A percentile compares a stretch with the other conserved stretches of the same genome.
These are phyloP conservation scores for Ctenoplectra terminalis DNA, from an alignment of 1,140 invertebrate genomes.

Conservation along the genomic window DNA sequence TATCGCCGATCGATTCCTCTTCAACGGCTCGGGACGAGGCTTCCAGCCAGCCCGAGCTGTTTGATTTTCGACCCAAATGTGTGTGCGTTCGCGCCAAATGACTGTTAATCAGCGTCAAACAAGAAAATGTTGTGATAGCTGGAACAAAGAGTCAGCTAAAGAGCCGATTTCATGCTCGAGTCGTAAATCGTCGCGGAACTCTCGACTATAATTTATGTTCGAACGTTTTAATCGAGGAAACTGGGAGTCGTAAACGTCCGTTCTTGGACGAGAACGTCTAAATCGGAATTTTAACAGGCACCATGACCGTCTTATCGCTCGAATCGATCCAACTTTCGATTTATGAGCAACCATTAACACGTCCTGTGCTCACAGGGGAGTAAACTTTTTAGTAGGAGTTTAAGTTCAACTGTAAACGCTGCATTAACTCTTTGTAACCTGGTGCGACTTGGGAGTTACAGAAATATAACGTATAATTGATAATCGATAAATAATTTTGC, in stretches of 20 bases:
- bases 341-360: conserved; percentile 27
- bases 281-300: conserved; percentile 3
- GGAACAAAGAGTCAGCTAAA: neutral
- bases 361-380: too few relatives aligned
- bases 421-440: too few relatives aligned
- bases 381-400: too few relatives aligned
- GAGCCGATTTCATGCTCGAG: neutral
- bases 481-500: too few relatives aligned
- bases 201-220: neutral
- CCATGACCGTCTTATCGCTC: neutral
- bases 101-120: too few relatives aligned
- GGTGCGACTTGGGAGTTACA: too few relatives aligned
- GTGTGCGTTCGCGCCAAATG: neutral
- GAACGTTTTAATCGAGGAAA: conserved; percentile 24
- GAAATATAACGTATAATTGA: too few relatives aligned
- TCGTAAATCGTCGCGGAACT: conserved; percentile 11
- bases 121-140: neutral
- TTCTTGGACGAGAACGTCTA: neutral
- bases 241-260: conserved; percentile 18
- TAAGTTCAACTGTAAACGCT: too few relatives aligned
- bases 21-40: conserved; percentile 26
- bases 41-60: conserved; percentile 11
- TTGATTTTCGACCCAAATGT: conserved; percentile 34
- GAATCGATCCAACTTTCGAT: neutral
- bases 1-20: conserved; percentile 33